Evolutionary conservation across 2,797 vertebrate species (phyloP), one percentile per base, ranked within the genome.

Genomic region (Lateolabrax maculatus): DNA sequence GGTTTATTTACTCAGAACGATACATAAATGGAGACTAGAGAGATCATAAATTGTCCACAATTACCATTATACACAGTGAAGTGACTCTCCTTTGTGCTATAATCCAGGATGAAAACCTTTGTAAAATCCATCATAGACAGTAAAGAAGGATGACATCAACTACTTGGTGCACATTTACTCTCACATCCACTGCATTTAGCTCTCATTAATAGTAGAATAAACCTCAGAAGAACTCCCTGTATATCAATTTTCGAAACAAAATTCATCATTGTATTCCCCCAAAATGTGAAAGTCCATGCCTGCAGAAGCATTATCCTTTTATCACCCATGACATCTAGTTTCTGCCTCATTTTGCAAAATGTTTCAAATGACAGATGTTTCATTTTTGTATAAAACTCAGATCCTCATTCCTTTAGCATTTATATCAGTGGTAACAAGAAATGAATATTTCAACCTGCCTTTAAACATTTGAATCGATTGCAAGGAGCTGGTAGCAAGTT

Each of bases 1-100:
- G 90, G 89, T 91, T 94, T 93, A 94, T 93, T 93, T 93, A 92
- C 92, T 89, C 85, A 79, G 81, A 88, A 87, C 85, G 84, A 91
- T 92, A 90, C 91, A 91, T 87, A 88, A 83, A 93, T 90, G 91
- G 87, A 75, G 91, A 82, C 69, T 3, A 71, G 79, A 78, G 80
- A 74, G 88, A 82, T 90, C 92, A 88, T 94, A 92, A 93, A 93
- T 93, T 92, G 85, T 85, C 68, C 81, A 69, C 87, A 88, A 91
- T 93, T 91, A 91, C 86, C 83, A 80, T 89, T 87, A 89, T 72
- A 84, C 84, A 83, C 83, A 83, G 71, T 67, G 80, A 89, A 85
- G 85, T 73, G 86, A 81, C 81, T 87, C 80, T 90, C 81, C 75
- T 92, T 91, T 89, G 83, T 90, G 84, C 82, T 53, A 73, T 83